Base-by-base conservation (phyloP, 2,797 vertebrate genomes). In the Babyrousa celebensis region DNA sequence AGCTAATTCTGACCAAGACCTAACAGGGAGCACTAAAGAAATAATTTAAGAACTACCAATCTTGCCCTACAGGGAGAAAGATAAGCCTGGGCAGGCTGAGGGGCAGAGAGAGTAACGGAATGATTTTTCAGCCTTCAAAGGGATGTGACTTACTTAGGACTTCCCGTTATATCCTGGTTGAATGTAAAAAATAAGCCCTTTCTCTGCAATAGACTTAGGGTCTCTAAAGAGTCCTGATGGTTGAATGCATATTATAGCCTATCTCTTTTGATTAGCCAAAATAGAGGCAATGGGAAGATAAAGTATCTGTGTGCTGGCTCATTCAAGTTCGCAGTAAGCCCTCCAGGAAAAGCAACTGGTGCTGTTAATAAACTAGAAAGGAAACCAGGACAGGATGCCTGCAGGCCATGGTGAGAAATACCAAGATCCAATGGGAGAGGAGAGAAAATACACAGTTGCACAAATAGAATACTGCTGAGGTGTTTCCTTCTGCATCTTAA, bases 131-230 rank as follows among this genome's bases (percentile, higher is more conserved):
- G 18, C 27, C 52, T 92, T 85, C 58, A 40, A 65, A 89, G 80
- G 43, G 32, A 63, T 32, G 32, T 74, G 85, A 77, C 84, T 91
- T n/a, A 75, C 72, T 89, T 71, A 82, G 63, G n/a, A 90, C 77
- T 83, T 95, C 20, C 27, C 29, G 12, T 80, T 86, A 75, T 21
- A 48, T 54, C 32, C 54, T 85, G 43, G 75, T 16, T 74, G 32
- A 32, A 90, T 60, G 54, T 92, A 60, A 89, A 93, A 68, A 96
- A 62, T 79, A 80, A 82, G 40, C 58, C 54, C 18, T 36, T 75
- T 90, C 21, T 89, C 70, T 87, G 32, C 9, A 43, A 27, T 40
- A 65, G 75, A 65, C 20, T 77, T 79, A 60, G 25, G 68, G 20
- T 83, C 36, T 75, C 82, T 77, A 7, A 92, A 89, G 80, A 86